Evolutionary conservation across 2,888 invertebrate species (phyloP).

Genomic region (Charanyca ferruginea): DNA sequence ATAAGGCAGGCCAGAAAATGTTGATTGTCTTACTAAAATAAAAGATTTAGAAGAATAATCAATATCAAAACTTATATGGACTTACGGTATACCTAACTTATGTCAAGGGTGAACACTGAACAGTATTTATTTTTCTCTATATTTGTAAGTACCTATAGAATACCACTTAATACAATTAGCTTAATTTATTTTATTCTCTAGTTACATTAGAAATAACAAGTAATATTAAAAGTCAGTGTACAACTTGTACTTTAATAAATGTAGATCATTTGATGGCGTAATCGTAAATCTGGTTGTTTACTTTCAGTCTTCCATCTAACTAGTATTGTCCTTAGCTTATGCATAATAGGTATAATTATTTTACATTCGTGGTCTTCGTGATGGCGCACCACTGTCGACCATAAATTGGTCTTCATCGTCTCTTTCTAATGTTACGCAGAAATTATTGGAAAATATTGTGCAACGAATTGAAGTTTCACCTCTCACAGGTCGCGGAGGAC

Average conservation of each 20-base stretch:
- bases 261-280: constrained; percentile 23
- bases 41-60: too few relatives aligned
- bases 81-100: neutral
- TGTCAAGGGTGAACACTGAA: too few relatives aligned
- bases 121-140: too few relatives aligned
- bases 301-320: constrained; percentile 42
- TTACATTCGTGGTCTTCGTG: constrained; percentile 77
- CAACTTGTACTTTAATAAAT: constrained; percentile 32
- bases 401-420: constrained; percentile 82
- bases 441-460: constrained; percentile 87
- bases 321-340: constrained; percentile 2
- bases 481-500: constrained; percentile 79
- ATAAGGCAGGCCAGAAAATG: neutral
- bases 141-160: too few relatives aligned
- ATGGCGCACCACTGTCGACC: constrained; percentile 73
- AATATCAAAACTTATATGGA: too few relatives aligned
- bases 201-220: constrained; percentile 10
- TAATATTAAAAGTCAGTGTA: constrained; percentile 36
- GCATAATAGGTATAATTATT: neutral
- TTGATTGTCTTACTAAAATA: too few relatives aligned
- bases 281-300: constrained; percentile 2
- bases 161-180: constrained; percentile 17
- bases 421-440: constrained; percentile 83
- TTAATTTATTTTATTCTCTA: constrained; percentile 24
- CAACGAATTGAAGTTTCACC: constrained; percentile 79